Base-by-base conservation (phyloP, 1,140 invertebrate species). In the Ctenoplectra terminalis region DNA sequence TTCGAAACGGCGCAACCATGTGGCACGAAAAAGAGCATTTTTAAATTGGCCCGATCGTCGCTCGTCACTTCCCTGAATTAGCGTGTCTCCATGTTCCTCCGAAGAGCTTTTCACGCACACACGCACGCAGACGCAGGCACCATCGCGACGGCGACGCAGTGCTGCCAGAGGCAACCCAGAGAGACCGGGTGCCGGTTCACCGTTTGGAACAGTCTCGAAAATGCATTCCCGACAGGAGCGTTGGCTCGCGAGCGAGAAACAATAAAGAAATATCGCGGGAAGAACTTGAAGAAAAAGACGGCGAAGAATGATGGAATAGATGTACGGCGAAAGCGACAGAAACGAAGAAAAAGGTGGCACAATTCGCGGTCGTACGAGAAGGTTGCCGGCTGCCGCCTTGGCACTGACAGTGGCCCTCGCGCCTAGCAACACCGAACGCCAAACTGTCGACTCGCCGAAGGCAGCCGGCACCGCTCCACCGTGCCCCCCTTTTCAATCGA, bases 381-480 rank as follows among this genome's bases (percentile, higher is more conserved):
- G 84, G 81, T 87, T 87, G 82, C 81, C 85, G 83, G 76, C 79
- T 83, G 87, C 88, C 84, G 87, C 90, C 89, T 90, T 90, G 89
- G 89, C 89, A 90, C 89, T 90, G 89, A 88, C 89, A 90, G 89
- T 90, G 89, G 89, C 88, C 89, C 89, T 88, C 89, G 90, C 88
- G 90, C 89, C 88, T 90, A 90, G 90, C 90, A 90, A 90, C 90
- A 90, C 90, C 85, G 85, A 88, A 88, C 87, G 71, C 87, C 75
- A 88, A 89, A 89, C 88, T 89, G 84, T 86, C 84, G 82, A 64
- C 84, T 63, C 77, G 70, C 48, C 76, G 85, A 84, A 87, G 82
- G 81, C 85, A 87, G 86, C 81, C 85, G 76, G 71, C 85, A 86
- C 75, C 81, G 64, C 60, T 54, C 69, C 82, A 61, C 60, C 74